phyloP scores from a whole-genome alignment of 2,113 vertebrate species.

The Serinus canaria region DNA sequence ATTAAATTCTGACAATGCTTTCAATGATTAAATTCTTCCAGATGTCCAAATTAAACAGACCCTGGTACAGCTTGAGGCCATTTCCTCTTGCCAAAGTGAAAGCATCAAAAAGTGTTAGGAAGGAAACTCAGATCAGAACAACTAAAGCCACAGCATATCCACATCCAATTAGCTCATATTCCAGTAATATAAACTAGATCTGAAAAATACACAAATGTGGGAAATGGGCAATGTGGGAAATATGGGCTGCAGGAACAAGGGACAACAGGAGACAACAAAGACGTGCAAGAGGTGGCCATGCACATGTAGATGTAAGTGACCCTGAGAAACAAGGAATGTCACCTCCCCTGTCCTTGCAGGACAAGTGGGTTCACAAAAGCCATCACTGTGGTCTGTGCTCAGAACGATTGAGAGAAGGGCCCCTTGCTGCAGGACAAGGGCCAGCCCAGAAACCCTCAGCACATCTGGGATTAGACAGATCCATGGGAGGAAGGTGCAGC shows the following conservation, averaged over 20 bases:
- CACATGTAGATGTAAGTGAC: neutral
- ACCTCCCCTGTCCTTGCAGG: neutral
- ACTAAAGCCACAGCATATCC: neutral
- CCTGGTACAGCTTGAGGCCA: neutral
- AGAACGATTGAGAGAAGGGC: neutral
- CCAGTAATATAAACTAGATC: neutral
- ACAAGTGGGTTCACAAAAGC: neutral
- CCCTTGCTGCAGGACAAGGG: neutral
- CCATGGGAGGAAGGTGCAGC: neutral
- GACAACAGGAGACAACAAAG: neutral
- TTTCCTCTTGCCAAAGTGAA: neutral
- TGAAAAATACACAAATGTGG: rapidly evolving
- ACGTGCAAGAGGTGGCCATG: neutral
- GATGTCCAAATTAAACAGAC: neutral
- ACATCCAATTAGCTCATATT: neutral
- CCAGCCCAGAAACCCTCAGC: neutral
- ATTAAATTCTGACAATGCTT: neutral
- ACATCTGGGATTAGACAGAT: neutral
- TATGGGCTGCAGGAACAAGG: neutral
- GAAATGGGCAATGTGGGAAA: neutral
- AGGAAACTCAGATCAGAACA: neutral
- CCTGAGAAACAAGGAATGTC: neutral
- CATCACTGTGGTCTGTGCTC: neutral
- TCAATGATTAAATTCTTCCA: neutral
- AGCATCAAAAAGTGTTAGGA: neutral